These are phyloP conservation scores for Biston stratarius DNA, from an alignment of 2,888 invertebrate genomes.

Conservation along the genomic window DNA sequence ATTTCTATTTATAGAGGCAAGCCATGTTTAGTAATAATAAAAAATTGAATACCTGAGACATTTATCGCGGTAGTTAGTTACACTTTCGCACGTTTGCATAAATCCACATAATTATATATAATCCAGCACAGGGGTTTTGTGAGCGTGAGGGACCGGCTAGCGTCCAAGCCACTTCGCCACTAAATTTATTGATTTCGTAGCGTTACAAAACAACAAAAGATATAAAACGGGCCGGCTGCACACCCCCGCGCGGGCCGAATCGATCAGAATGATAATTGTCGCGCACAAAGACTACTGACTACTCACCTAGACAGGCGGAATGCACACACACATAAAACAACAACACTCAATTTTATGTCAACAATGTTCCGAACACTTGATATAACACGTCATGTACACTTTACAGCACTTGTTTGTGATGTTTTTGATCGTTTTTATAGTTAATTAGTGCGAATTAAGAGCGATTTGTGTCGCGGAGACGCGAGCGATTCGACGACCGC, in stretches of 20 bases:
- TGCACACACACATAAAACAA: constrained; percentile 80
- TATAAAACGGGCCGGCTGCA: constrained; percentile 81
- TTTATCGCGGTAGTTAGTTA: constrained; percentile 22
- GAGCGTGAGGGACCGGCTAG: constrained; percentile 43
- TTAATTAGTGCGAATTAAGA: constrained; percentile 83
- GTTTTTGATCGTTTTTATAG: constrained; percentile 68
- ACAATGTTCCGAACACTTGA: constrained; percentile 60
- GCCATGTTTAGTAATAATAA: constrained; percentile 40
- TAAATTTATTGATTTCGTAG: constrained; percentile 84
- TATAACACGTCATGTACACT: constrained; percentile 57
- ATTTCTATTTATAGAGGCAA: constrained; percentile 58
- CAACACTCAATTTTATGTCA: constrained; percentile 72
- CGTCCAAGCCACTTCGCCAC: constrained; percentile 66
- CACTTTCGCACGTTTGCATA: constrained; percentile 41
- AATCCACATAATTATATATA: constrained; percentile 43
- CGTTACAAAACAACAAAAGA: constrained; percentile 86
- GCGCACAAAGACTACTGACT: constrained; percentile 83
- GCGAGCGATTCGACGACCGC: constrained; percentile 82
- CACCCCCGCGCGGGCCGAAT: constrained; percentile 82
- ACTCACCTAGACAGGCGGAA: constrained; percentile 82
- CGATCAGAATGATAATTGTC: constrained; percentile 86
- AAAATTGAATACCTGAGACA: constrained; percentile 42
- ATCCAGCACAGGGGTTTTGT: constrained; percentile 25
- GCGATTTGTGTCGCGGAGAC: constrained; percentile 79
- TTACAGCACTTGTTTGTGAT: constrained; percentile 60